Evolutionary conservation across 23 tunicate species (phyloP), one percentile per base, ranked within the genome.

Genomic region (Botrylloides violaceus): DNA sequence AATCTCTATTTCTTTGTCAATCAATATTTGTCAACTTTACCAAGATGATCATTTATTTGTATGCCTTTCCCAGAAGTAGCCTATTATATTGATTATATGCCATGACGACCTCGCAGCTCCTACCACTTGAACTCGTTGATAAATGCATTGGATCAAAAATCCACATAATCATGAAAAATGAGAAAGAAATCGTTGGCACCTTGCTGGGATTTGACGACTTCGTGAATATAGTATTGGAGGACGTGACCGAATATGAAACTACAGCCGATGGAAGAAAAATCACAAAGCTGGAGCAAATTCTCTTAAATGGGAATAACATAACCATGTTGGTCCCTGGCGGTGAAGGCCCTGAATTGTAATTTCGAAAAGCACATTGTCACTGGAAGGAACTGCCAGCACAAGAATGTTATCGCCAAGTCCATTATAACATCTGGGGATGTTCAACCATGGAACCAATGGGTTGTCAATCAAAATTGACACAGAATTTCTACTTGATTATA

Each of bases 261-360:
- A 92, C 98, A 24, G 34, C 93, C 15, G 98, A 92, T 68, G 98
- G 98, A 34, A 76, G 92, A 64, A 83, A 80, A 47, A 92, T 92
- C 38, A 84, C 98, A 50, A 92, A 84, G 76, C 80, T 92, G 24
- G 98, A 92, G 24, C 98, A 92, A 64, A 92, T 92, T 38, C 76
- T 92, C 26, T 59, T 92, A 20, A 92, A 92, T 76, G 98, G 98
- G 70, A 92, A 92, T 55, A 92, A 92, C 34, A 92, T 92, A 2
- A 92, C 98, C 4, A 92, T 92, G 98, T 38, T 92, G 59, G 98
- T 92, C 30, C 98, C 98, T 27, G 98, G 98, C 1, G 98, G 98
- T 56, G 98, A 84, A 92, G 98, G 98, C 6, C 98, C 98, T 3
- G 92, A 84, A 7, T 43, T 43, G 15, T 43, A 9, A 15, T 43